Conservation (phyloP, 1,140 invertebrate genomes). For the Tenebrio molitor region DNA sequence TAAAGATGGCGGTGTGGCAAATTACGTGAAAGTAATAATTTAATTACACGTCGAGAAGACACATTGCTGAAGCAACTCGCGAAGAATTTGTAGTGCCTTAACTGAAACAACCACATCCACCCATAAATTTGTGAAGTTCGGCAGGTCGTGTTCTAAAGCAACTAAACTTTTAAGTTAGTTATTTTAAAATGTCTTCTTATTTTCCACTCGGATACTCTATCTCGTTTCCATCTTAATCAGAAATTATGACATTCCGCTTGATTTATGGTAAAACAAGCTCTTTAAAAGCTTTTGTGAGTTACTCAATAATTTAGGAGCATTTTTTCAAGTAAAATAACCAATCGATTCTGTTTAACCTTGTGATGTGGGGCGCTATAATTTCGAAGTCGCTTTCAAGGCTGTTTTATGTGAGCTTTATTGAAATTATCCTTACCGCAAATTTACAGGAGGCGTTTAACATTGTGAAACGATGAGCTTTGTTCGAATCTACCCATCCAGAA, state of each 20-base stretch:
- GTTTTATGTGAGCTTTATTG: slow-evolving; percentile 20
- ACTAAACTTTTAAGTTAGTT: slow-evolving; percentile 4
- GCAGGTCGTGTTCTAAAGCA: background rate
- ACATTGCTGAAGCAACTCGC: background rate
- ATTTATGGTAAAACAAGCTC: slow-evolving; percentile 19
- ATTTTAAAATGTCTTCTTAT: slow-evolving; percentile 22
- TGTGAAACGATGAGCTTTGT: slow-evolving; percentile 35
- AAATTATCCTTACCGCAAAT: slow-evolving; percentile 18
- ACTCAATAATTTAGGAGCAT: background rate
- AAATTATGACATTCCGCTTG: slow-evolving; percentile 20
- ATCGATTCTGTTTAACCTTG: slow-evolving; percentile 15
- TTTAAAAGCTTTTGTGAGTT: slow-evolving; percentile 30
- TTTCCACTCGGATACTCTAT: background rate
- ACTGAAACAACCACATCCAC: background rate
- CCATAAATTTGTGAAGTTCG: slow-evolving; percentile 22
- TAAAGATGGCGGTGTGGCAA: background rate
- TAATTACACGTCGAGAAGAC: slow-evolving; percentile 16
- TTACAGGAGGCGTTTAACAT: slow-evolving; percentile 23
- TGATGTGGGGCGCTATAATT: background rate
- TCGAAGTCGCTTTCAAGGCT: background rate
- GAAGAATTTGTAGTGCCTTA: slow-evolving; percentile 11
- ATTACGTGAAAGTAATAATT: slow-evolving; percentile 15
- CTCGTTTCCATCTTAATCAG: background rate
- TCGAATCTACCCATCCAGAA: slow-evolving; percentile 18
- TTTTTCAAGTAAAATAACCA: background rate